A percentile compares a stretch with the other conserved stretches of the same genome.
phyloP scores from a whole-genome alignment of 2,113 vertebrate genomes.

The Ursus arctos region DNA sequence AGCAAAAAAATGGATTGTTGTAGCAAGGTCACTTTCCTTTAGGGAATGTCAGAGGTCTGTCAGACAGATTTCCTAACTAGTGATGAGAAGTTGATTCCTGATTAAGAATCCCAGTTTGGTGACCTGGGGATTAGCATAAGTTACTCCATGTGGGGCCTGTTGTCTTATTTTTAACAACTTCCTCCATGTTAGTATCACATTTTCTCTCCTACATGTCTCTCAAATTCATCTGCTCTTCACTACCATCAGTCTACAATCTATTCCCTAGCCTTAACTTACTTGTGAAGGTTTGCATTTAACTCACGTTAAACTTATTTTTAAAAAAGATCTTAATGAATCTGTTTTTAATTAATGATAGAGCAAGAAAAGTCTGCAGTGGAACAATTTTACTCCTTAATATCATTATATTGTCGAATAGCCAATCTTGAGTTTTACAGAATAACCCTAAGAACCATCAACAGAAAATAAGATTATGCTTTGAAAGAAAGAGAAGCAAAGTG shows the following conservation, averaged over 20 bases:
- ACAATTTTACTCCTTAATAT: background rate
- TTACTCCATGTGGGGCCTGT: background rate
- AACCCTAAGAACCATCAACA: background rate
- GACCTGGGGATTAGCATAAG: background rate
- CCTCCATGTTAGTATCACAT: background rate
- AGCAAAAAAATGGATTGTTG: background rate
- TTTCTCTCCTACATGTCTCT: background rate
- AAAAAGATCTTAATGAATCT: background rate
- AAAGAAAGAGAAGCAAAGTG: background rate
- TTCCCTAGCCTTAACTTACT: background rate
- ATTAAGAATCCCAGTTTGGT: background rate
- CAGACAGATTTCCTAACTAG: background rate
- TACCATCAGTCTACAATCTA: background rate
- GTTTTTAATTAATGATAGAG: background rate
- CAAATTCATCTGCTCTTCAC: background rate
- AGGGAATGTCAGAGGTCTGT: background rate
- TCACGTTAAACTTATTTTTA: background rate
- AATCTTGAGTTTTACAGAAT: background rate
- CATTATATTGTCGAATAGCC: background rate
- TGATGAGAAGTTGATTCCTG: background rate
- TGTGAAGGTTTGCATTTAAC: background rate
- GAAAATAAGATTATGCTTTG: constrained; percentile 14
- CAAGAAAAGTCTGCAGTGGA: background rate
- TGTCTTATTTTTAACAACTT: background rate
- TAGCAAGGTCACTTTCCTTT: background rate